These are phyloP conservation scores for Cotesia vestalis DNA, from an alignment of 1,140 invertebrate genomes.

Conservation along the genomic window DNA sequence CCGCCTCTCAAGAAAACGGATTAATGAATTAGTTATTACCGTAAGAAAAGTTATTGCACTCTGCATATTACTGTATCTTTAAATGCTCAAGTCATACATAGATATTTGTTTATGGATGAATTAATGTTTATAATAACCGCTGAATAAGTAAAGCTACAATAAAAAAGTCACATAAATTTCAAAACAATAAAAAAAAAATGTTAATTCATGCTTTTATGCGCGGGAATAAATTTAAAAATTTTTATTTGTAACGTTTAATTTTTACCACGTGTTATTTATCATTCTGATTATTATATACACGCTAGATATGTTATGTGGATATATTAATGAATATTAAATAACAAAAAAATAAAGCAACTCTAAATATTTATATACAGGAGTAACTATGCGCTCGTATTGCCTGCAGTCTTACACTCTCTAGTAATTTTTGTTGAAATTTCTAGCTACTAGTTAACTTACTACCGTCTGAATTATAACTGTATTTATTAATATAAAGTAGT, in stretches of 20 bases:
- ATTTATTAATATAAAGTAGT: constrained; percentile 5
- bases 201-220: background rate
- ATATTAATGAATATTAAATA: constrained; percentile 4
- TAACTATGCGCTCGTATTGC: background rate
- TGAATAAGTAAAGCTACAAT: no score
- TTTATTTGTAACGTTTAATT: constrained; percentile 12
- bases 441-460: constrained; percentile 16
- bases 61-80: background rate
- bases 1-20: constrained; percentile 11
- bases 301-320: background rate
- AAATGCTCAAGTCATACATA: background rate
- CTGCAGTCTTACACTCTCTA: background rate
- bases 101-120: background rate
- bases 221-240: background rate
- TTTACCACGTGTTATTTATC: constrained; percentile 8
- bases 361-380: background rate
- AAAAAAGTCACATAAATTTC: background rate
- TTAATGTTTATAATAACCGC: no score
- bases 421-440: constrained; percentile 8
- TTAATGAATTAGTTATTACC: constrained; percentile 24
- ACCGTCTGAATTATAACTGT: constrained; percentile 14
- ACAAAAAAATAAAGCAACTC: background rate
- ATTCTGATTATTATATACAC: constrained; percentile 22
- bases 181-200: background rate
- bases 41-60: background rate